These are phyloP conservation scores for Sternarchorhynchus goeldii DNA, from an alignment of 2,797 vertebrate genomes.

Conservation along the genomic window DNA sequence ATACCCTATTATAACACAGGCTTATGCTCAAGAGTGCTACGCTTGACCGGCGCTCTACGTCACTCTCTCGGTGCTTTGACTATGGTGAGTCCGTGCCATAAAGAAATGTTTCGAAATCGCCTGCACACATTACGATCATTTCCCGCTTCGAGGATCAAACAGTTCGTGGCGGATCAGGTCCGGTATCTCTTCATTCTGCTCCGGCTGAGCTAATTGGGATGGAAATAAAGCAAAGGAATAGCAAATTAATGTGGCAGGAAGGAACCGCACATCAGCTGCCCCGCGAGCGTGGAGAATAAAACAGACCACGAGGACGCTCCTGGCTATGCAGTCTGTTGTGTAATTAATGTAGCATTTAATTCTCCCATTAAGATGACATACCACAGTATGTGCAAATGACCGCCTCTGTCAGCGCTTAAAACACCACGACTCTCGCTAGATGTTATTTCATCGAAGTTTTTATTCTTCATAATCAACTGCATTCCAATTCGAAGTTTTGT, in stretches of 20 bases:
- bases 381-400: constrained; percentile 38
- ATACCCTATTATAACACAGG: constrained; percentile 56
- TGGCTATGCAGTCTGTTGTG: constrained; percentile 57
- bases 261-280: constrained; percentile 52
- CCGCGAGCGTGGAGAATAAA: constrained; percentile 46
- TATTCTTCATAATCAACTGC: background rate
- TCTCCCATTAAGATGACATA: constrained; percentile 58
- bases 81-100: constrained; percentile 19
- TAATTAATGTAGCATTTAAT: constrained; percentile 63
- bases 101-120: constrained; percentile 31
- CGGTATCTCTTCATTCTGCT: constrained; percentile 16
- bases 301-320: constrained; percentile 54
- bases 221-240: constrained; percentile 48
- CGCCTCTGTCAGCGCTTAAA: constrained; percentile 34
- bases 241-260: constrained; percentile 57
- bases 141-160: constrained; percentile 33
- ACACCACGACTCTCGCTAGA: background rate
- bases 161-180: constrained; percentile 30
- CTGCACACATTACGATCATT: constrained; percentile 27
- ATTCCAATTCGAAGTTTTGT: constrained; percentile 3
- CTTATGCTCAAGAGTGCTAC: constrained; percentile 18
- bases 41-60: constrained; percentile 20
- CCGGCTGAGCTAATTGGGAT: constrained; percentile 43
- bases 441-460: background rate
- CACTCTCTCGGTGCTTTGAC: constrained; percentile 18